Base-by-base conservation (phyloP, 1,140 invertebrate genomes). In the Diprion similis region DNA sequence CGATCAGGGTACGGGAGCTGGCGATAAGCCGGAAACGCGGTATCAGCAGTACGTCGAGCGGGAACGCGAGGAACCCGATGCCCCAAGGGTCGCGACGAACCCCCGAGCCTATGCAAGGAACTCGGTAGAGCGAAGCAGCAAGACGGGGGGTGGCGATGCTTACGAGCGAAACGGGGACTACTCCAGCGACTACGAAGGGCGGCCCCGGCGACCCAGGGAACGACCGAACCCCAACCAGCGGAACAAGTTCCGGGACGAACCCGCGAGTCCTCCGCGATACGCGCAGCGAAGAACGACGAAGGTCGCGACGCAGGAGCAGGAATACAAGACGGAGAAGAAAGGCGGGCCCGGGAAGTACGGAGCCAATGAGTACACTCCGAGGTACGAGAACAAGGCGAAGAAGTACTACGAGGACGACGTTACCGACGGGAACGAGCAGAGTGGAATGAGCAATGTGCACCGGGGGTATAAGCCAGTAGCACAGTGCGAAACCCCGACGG, bases 401-500 rank as follows among this genome's bases (percentile, higher is more conserved):
- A 82, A 86, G 46, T 85, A 85, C 72, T 85, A 85, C 66, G 80
- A 82, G 9, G 80, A 82, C 10, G 80, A 71, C 73, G 78, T 70
- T 69, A 78, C 66, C n/a, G 59, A 87, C 69, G 82, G 83, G 8
- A 86, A 87, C 64, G 81, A 84, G 8, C 87, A 88, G 66, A 84
- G 79, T 68, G 81, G 80, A 6, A 37, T 37, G 24, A 37, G 24
- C 24, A 37, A 37, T 6, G 24, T 37, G 6, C 24, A 6, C 24
- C 24, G 24, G 6, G 24, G 24, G 24, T 37, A 37, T 6, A 37
- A 37, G 24, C 24, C 24, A 3, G 24, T 37, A 37, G 1, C 24
- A 6, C 24, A 37, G 2, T 15, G 51, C 24, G 24, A 37, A 37
- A 37, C 24, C 1, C 10, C 37, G 37, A 10, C 18, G 6, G 10